Base-by-base conservation (phyloP, 2,888 invertebrate species). In the Cheilosia urbana region DNA sequence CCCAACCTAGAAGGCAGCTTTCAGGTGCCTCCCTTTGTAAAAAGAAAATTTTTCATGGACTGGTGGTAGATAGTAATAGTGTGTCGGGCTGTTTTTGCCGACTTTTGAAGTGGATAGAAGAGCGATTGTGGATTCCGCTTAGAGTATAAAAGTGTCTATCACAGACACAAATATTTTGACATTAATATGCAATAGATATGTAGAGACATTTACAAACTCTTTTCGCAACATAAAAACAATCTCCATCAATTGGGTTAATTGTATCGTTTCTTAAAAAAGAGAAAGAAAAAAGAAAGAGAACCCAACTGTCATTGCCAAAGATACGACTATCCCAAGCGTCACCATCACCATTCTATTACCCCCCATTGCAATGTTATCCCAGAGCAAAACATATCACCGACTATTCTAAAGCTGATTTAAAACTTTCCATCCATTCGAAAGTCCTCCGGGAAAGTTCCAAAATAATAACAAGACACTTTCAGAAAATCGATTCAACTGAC, bases 401-500 rank as follows among this genome's bases (percentile, higher is more conserved):
- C n/a, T 11, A 40, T 34, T 58, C 55, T 7, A 55, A 69, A 71
- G 51, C 69, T 55, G 45, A 78, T 63, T 69, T 71, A 51, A 58
- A 58, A 76, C 51, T 40, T 66, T 47, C 77, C 34, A 47, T 78
- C 77, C 62, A 69, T 49, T 19, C 66, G 42, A 69, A 5, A 24
- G 21, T 21, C 42, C 77, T 63, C 21, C 27, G 37, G 15, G 51
- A 78, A 57, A 49, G 30, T 53, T 49, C 27, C 30, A 19, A 51
- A 49, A 45, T 49, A 40, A 27, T 62, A 51, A 62, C 37, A 42
- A 27, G 55, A 72, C 72, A 72, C 72, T 42, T 49, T 51, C 21
- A 49, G 75, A 47, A 47, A 69, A 75, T 81, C 75, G 62, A 81
- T 81, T 55, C 57, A 69, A 49, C 75, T 81, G 81, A 81, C 75